Percentiles rank a stretch among this genome's conserved stretches.
These are phyloP conservation scores for Ennomos fuscantarius DNA, from an alignment of 2,888 invertebrate species.

Conservation along the genomic window DNA sequence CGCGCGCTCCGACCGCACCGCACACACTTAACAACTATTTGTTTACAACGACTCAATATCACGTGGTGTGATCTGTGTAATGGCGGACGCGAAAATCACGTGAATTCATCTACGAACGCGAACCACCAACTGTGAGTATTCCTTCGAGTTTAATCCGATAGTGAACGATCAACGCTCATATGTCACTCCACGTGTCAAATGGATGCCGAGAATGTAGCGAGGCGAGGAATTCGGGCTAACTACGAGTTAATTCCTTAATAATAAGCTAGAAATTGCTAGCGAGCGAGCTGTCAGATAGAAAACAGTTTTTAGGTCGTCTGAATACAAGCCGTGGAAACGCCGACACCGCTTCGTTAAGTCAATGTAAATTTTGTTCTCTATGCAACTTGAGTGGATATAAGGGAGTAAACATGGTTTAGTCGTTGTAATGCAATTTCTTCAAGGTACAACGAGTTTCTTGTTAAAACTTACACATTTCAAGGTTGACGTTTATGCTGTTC, in stretches of 20 bases:
- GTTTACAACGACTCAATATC: constrained; percentile 44
- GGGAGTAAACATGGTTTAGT: neutral
- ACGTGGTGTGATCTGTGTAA: constrained; percentile 46
- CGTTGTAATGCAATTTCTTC: neutral
- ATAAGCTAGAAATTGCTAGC: constrained; percentile 22
- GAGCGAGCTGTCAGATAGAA: constrained; percentile 12
- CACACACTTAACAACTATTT: constrained; percentile 39
- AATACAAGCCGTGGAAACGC: constrained; percentile 10
- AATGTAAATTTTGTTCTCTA: constrained; percentile 16
- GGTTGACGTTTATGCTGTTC: too few relatives aligned
- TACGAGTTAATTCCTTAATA: constrained; percentile 29
- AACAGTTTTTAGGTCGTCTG: constrained; percentile 23
- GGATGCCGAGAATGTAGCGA: constrained; percentile 22
- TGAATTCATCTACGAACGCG: constrained; percentile 39
- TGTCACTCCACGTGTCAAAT: constrained; percentile 24
- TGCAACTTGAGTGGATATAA: constrained; percentile 7
- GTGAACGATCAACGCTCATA: constrained; percentile 14
- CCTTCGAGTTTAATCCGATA: neutral
- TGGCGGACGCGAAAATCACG: constrained; percentile 50
- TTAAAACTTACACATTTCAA: neutral
- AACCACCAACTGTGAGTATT: constrained; percentile 29
- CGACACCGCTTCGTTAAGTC: constrained; percentile 15
- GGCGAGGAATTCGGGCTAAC: constrained; percentile 21
- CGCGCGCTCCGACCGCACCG: constrained; percentile 55
- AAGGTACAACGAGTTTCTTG: neutral